Evolutionary conservation across 2,113 vertebrate species (phyloP).

Genomic region (Manacus vitellinus): DNA sequence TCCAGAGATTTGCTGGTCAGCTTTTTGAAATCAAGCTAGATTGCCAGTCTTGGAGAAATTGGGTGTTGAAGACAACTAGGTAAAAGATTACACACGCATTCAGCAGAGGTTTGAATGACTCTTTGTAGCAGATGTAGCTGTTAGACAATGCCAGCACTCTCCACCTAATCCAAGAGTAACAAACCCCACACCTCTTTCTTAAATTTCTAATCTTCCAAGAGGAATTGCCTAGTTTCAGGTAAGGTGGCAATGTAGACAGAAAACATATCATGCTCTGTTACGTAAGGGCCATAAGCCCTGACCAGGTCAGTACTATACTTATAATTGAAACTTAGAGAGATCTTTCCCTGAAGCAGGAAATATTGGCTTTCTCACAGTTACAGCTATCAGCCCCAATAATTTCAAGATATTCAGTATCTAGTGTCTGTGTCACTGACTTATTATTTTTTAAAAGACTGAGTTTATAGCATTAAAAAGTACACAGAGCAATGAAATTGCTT

Average conservation of each 20-base stretch:
- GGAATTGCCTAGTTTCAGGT: not conserved
- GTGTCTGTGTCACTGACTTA: not conserved
- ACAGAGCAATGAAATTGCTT: not conserved
- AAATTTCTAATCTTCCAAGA: not conserved
- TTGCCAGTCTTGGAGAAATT: not conserved
- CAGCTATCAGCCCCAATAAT: not conserved
- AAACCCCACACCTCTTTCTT: not conserved
- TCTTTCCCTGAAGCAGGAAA: not conserved
- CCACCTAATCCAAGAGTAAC: accelerated
- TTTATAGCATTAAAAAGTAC: not conserved
- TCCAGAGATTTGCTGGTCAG: not conserved
- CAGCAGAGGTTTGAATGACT: not conserved
- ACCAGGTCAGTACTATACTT: not conserved
- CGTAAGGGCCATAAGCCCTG: not conserved
- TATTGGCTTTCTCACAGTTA: not conserved
- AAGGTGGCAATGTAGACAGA: not conserved
- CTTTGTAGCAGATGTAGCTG: not conserved
- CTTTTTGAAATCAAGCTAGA: not conserved
- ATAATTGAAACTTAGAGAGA: not conserved
- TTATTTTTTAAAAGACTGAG: not conserved
- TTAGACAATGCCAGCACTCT: accelerated
- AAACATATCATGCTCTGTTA: not conserved
- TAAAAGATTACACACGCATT: not conserved
- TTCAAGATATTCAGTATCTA: not conserved
- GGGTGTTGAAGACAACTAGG: not conserved